A percentile compares a stretch with the other conserved stretches of the same genome.
Evolutionary conservation across 2,797 vertebrate species (phyloP).

Genomic region (Poecilia gillii): DNA sequence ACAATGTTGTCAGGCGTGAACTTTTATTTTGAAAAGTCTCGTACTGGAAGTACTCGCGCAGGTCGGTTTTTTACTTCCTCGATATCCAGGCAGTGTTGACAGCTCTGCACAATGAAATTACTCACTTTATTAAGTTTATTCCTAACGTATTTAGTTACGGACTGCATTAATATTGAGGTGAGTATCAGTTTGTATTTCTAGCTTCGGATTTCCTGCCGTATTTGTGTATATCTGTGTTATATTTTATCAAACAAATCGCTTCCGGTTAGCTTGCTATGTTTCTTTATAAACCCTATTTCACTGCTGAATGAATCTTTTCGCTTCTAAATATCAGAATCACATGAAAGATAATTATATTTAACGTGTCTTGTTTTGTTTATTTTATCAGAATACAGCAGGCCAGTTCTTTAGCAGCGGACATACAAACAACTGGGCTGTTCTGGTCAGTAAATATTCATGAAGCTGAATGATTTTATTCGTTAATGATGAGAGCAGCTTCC

Average conservation of each 20-base stretch:
- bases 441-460: constrained; percentile 83
- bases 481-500: neutral
- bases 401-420: constrained; percentile 94
- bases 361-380: neutral
- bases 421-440: constrained; percentile 98
- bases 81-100: constrained; percentile 11
- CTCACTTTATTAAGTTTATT: constrained; percentile 55
- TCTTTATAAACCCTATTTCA: constrained; percentile 29
- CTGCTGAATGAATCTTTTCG: neutral
- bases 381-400: constrained; percentile 80
- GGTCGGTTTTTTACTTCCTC: constrained; percentile 60
- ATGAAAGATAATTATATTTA: neutral
- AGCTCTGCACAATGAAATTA: constrained; percentile 54
- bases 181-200: neutral
- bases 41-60: constrained; percentile 27
- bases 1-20: rapidly evolving
- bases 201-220: rapidly evolving
- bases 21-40: constrained; percentile 64
- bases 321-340: neutral
- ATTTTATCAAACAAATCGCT: neutral
- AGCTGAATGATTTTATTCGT: neutral
- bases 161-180: constrained; percentile 71
- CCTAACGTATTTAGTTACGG: constrained; percentile 12
- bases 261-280: constrained; percentile 33
- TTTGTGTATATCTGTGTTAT: neutral